Evolutionary conservation across 2,113 vertebrate genomes (phyloP).

Genomic region (Caracal caracal): DNA sequence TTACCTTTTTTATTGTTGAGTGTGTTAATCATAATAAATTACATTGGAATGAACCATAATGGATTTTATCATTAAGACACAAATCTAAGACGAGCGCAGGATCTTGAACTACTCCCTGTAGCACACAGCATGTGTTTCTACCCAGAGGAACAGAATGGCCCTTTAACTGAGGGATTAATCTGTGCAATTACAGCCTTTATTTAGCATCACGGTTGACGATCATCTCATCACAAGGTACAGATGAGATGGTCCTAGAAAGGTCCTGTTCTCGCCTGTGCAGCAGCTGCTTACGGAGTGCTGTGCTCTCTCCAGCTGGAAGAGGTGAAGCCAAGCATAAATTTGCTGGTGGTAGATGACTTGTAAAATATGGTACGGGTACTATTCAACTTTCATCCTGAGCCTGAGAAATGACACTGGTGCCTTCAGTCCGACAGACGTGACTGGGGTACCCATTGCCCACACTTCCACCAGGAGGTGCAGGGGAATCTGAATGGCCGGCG

Average conservation of each 20-base stretch:
- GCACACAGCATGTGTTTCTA: not conserved
- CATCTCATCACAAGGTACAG: not conserved
- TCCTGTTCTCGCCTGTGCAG: not conserved
- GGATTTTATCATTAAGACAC: slow-evolving; percentile 54
- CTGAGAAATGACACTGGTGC: not conserved
- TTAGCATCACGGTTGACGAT: not conserved
- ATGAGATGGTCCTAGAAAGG: not conserved
- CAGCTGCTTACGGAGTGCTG: not conserved
- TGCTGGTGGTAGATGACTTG: not conserved
- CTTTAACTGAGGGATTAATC: not conserved
- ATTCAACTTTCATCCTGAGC: not conserved
- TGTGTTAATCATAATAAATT: slow-evolving; percentile 65
- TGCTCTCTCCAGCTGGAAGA: not conserved
- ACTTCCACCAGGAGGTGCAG: not conserved
- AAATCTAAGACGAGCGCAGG: not conserved
- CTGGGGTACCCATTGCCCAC: not conserved
- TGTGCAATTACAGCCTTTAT: not conserved
- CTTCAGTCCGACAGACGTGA: not conserved
- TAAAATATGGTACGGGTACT: not conserved
- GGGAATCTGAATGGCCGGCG: not conserved
- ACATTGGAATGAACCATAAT: slow-evolving; percentile 33
- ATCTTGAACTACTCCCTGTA: not conserved
- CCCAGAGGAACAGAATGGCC: not conserved
- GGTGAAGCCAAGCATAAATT: not conserved
- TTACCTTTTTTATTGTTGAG: slow-evolving; percentile 70